A percentile compares a stretch with the other conserved stretches of the same genome.
Evolutionary conservation across 2,797 vertebrate species (phyloP).

Genomic region (Alosa sapidissima): DNA sequence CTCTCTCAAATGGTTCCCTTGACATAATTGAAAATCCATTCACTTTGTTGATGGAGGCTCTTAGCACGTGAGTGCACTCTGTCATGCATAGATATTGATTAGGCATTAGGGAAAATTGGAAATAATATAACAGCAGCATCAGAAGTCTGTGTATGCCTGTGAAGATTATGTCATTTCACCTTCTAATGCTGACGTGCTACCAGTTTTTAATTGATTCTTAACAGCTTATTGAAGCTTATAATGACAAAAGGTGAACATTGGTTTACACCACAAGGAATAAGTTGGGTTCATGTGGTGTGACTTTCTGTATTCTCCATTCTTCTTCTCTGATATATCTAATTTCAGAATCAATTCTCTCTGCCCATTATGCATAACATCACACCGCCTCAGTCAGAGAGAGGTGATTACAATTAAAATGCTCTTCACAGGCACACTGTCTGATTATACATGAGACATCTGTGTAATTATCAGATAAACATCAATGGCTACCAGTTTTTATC

Average conservation of each 20-base stretch:
- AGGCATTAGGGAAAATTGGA: constrained; percentile 38
- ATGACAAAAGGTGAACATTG: constrained; percentile 30
- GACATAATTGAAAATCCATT: constrained; percentile 47
- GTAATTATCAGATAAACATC: constrained; percentile 44
- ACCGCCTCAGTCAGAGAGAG: background rate
- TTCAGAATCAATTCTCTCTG: background rate
- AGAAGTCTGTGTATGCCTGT: constrained; percentile 19
- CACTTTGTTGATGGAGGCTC: constrained; percentile 31
- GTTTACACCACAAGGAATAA: background rate
- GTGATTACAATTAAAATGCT: background rate
- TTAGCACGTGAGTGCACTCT: constrained; percentile 35
- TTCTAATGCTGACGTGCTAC: constrained; percentile 19
- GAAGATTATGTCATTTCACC: background rate
- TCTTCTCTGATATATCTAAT: background rate
- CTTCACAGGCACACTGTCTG: background rate
- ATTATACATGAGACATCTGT: constrained; percentile 33
- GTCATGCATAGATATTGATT: constrained; percentile 49
- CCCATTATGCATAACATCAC: background rate
- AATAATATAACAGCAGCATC: constrained; percentile 39
- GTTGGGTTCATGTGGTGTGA: background rate
- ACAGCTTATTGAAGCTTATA: constrained; percentile 22
- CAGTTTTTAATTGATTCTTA: constrained; percentile 31
- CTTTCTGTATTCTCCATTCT: background rate
- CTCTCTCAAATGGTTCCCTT: constrained; percentile 34
- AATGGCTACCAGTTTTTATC: constrained; percentile 39